Conservation (phyloP, 2,113 vertebrate species). For the Ptychochromis oligacanthus region DNA sequence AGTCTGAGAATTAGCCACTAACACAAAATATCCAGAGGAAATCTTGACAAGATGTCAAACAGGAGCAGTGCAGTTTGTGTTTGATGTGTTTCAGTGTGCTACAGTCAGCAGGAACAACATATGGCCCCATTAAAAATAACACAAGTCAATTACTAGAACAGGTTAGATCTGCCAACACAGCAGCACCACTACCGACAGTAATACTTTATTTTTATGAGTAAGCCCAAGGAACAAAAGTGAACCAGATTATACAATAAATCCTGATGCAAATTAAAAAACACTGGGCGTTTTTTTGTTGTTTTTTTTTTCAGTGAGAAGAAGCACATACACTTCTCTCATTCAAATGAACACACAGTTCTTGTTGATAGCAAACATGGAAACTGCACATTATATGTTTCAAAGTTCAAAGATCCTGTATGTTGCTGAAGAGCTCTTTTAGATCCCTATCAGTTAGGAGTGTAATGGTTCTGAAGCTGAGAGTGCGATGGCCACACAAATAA, state of each 20-base stretch:
- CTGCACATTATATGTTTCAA: not conserved
- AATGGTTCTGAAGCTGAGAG: not conserved
- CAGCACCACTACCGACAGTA: slow-evolving; percentile 17
- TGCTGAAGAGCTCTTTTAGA: too few species aligned
- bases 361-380: not conserved
- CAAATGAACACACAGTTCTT: not conserved
- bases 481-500: not conserved
- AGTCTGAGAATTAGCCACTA: slow-evolving; percentile 4
- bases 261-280: not conserved
- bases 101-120: slow-evolving; percentile 71
- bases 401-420: not conserved
- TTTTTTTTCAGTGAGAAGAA: not conserved
- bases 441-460: too few species aligned
- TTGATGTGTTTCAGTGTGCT: slow-evolving; percentile 41
- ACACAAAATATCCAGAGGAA: slow-evolving; percentile 34
- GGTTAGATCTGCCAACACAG: slow-evolving; percentile 62
- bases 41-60: slow-evolving; percentile 61
- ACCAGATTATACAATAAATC: slow-evolving; percentile 14
- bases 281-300: not conserved
- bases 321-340: not conserved
- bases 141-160: slow-evolving; percentile 66
- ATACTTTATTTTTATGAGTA: slow-evolving; percentile 49
- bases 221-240: slow-evolving; percentile 2
- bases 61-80: slow-evolving; percentile 24
- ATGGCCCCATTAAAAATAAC: slow-evolving; percentile 72